A percentile compares a stretch with the other conserved stretches of the same genome.
These are phyloP conservation scores for Danaus plexippus DNA, from an alignment of 1,140 invertebrate species.

Conservation along the genomic window DNA sequence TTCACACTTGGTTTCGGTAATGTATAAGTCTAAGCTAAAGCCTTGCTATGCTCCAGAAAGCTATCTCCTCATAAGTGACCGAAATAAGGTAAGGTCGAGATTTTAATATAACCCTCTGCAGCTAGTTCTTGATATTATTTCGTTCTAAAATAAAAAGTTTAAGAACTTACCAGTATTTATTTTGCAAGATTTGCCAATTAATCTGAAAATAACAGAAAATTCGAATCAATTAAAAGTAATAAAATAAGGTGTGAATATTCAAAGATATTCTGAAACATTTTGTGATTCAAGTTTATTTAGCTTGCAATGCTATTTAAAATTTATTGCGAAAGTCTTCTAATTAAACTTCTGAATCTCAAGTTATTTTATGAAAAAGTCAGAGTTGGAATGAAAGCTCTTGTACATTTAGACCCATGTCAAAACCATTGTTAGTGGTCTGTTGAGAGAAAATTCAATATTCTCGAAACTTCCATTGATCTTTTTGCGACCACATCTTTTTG, in stretches of 20 bases:
- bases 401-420: conserved; percentile 38
- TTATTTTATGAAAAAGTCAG: conserved; percentile 38
- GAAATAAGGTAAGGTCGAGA: too few species aligned
- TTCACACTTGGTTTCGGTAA: too few species aligned
- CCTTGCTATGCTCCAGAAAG: too few species aligned
- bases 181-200: too few species aligned
- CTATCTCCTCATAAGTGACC: too few species aligned
- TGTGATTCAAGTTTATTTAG: conserved; percentile 1
- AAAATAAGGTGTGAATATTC: neutral
- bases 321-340: conserved; percentile 32
- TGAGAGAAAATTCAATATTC: conserved; percentile 40
- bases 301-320: conserved; percentile 20
- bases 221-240: neutral
- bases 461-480: conserved; percentile 34
- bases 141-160: too few species aligned
- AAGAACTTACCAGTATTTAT: too few species aligned
- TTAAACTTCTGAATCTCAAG: conserved; percentile 31
- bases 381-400: conserved; percentile 24
- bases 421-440: conserved; percentile 37
- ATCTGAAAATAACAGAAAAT: too few species aligned
- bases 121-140: too few species aligned
- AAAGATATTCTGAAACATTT: neutral
- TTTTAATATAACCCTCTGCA: too few species aligned
- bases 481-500: conserved; percentile 28
- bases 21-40: too few species aligned